A percentile compares a stretch with the other conserved stretches of the same genome.
phyloP scores from a whole-genome alignment of 2,113 vertebrate species.

The Sylvietta virens region DNA sequence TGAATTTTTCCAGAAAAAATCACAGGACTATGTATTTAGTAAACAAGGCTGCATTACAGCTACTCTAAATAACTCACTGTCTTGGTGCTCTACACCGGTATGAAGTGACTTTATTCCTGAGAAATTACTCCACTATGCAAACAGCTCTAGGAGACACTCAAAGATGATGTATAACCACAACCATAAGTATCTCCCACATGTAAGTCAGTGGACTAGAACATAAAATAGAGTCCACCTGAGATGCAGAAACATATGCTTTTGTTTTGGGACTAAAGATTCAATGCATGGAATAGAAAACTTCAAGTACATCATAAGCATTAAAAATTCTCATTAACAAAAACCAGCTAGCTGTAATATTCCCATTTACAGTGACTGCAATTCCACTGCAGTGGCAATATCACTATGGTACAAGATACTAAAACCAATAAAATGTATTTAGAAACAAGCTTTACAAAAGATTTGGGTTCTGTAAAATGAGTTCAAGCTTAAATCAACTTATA shows the following conservation, averaged over 20 bases:
- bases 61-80: neutral
- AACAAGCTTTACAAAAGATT: neutral
- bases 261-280: neutral
- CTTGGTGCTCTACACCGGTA: neutral
- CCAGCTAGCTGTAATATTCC: neutral
- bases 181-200: neutral
- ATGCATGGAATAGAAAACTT: neutral
- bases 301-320: neutral
- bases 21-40: neutral
- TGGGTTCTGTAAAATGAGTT: neutral
- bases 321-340: neutral
- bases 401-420: neutral
- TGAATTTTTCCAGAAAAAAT: neutral
- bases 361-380: neutral
- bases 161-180: neutral
- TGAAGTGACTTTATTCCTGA: neutral
- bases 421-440: neutral
- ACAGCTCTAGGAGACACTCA: neutral
- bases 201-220: neutral
- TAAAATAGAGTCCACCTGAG: neutral
- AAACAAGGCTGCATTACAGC: neutral
- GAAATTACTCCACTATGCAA: neutral
- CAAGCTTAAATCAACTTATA: neutral
- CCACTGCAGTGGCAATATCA: neutral
- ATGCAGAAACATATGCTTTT: neutral